Base-by-base conservation (phyloP, 2,888 invertebrate genomes). In the Bibio marci region DNA sequence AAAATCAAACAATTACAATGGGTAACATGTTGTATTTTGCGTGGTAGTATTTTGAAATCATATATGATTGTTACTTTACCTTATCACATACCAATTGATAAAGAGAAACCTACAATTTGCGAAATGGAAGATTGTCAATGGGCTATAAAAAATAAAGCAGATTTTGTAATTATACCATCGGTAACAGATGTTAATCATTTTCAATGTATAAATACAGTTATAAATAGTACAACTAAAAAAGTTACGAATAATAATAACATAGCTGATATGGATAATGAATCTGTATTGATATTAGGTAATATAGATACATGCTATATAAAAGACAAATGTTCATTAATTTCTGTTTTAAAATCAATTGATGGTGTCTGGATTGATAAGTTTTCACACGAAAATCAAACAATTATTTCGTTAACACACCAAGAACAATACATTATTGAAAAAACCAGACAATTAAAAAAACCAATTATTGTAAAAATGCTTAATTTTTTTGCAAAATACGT, bases 11-110 rank as follows among this genome's bases (percentile, higher is more conserved):
- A 8, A 22, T 22, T 22, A 22, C 4, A 6, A 8, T 22, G 4
- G 4, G 22, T 60, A 6, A 52, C 55, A 1, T 45, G 58, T 2
- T 37, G 50, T 34, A 49, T 60, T 6, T 45, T 47, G 7, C 50
- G 49, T 37, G 48, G 51, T 3, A 55, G 55, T 0, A 31, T 51
- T 10, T 26, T 60, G n/a, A 37, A 48, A 15, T 58, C 59, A 0
- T 59, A 56, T 34, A 56, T 57, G 40, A 51, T 49, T 3, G 44
- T 61, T 15, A 50, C 54, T 17, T 30, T 60, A n/a, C 58, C 61
- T 1, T 49, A 50, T 19, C 53, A 46, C n/a, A 33, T 44, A 7
- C 35, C 45, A 1, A 25, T 19, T 10, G 11, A 8, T 22, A 22
- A 36, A 25, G 47, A 49, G 1, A 35, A 44, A 2, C 45, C 51